Evolutionary conservation across 2,888 invertebrate species (phyloP), one percentile per base, ranked within the genome.

Genomic region (Diarsia dahlii): DNA sequence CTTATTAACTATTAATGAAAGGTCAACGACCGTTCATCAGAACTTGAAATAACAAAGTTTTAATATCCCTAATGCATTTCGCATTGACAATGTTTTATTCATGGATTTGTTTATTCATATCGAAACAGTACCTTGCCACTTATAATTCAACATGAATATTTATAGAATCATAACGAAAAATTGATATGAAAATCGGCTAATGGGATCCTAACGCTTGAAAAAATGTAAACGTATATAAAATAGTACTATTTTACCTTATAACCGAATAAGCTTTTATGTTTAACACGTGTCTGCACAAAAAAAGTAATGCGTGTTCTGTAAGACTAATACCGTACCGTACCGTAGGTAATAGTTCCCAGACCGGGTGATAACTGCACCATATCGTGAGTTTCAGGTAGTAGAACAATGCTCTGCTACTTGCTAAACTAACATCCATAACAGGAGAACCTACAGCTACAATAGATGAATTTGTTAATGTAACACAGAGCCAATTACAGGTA

Each of bases 101-200:
- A 77, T 81, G 54, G 20, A 28, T 71, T 77, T 71, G 52, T 77
- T 64, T 63, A 77, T 71, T 71, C 52, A 80, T 81, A 81, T 54
- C 54, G 28, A 81, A 76, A 68, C 77, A 69, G 80, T 72, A 77
- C 71, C 77, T 68, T 77, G 20, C 62, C 69, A 62, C 65, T 78
- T 69, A 58, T 71, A 69, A 62, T 81, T 77, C 56, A 56, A 65
- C 69, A 66, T 78, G 65, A 76, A 81, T 77, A 81, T 80, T 81
- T 81, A 80, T 81, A 52, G 58, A 45, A 50, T 67, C 52, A 45
- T 70, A 45, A 58, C 56, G 70, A 62, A 71, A 68, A 71, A 82
- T 66, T 48, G 0, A 62, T 78, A 39, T 45, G n/a, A 63, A 63
- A 45, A 63, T 9, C n/a, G 63, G 45, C 45, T 63, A 63, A 63